Evolutionary conservation across 2,113 vertebrate genomes (phyloP), one percentile per base, ranked within the genome.

Genomic region (Craseonycteris thonglongyai): DNA sequence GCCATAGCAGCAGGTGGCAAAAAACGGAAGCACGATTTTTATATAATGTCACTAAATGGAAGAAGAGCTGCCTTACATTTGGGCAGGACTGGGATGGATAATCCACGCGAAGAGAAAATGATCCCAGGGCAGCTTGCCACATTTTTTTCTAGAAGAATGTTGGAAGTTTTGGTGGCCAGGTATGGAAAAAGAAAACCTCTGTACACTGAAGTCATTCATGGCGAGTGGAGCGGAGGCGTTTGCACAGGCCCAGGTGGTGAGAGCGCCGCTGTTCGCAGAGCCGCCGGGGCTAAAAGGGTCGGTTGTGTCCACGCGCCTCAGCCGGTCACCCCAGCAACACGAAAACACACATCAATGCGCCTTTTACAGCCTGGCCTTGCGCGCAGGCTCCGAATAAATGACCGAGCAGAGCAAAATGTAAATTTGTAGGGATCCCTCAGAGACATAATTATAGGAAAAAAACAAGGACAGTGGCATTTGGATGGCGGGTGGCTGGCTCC

Each of bases 171-270:
- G 61, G 76, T 82, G 96, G 97, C 97, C 97, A 85, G 97, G 95
- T 94, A 97, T 66, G 19, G 72, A 81, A 87, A 91, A 45, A 18
- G 79, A 86, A 82, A 87, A 51, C 30, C 72, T 38, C 1, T 2
- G 66, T 6, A 98, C 98, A 98, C 97, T 98, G 97, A 0, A 6
- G 87, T 97, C 96, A 98, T 98, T 98, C 98, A 98, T 91, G 72
- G 93, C 76, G 54, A 69, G 5, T 49, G 95, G 96, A 82, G 97
- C 89, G 85, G 86, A 56, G 56, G 83, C 61, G 66, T 42, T 33
- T 66, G 84, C 87, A 56, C 59, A 69, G 89, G 89, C 68, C 80
- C 90, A 82, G 92, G 74, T 83, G 93, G 82, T 24, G 74, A 96
- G 97, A 96, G 96, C 74, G 8, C 61, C 58, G n/a, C 96, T 84